Evolutionary conservation across 2,888 invertebrate species (phyloP), one percentile per base, ranked within the genome.

Genomic region (Microplitis deprimator): DNA sequence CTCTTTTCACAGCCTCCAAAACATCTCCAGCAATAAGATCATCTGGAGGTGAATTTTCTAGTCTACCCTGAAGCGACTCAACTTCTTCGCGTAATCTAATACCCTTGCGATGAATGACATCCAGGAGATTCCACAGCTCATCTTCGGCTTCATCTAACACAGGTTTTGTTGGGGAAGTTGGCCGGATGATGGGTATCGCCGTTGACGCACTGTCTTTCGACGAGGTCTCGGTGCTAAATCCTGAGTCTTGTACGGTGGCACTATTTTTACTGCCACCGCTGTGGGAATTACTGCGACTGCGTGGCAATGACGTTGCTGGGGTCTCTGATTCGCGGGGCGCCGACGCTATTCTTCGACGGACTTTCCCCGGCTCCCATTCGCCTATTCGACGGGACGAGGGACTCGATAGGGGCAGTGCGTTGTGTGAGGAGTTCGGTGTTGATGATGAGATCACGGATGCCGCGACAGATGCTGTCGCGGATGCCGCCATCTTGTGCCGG

Each of bases 221-320:
- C 74, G 95, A 96, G 73, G 96, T 96, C 91, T 96, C 96, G 79
- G 96, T 96, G 90, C 96, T 96, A 91, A 97, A 97, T 75, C 96
- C 97, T 70, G 96, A 96, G 91, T 97, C 97, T 87, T 94, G 94
- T 38, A 95, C 93, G 76, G 93, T 92, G 80, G 92, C 93, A 84
- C 92, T 92, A 87, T 92, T 94, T 91, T 88, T 93, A 88, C 91
- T 92, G 3, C 90, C 92, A 82, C 92, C 92, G 87, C 92, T 91
- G 87, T 92, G 92, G 79, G 92, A 93, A 84, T 92, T 92, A 91
- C 92, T 94, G 88, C 91, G 93, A 91, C 92, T 94, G 85, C 91
- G 92, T 77, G 91, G 93, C 84, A 92, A 91, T 89, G 83, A 91
- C 86, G 87, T 84, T 39, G 84, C 83, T 78, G 88, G 86, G 5